Evolutionary conservation across 1,140 invertebrate species (phyloP).

Genomic region (Diabrotica undecimpunctata): DNA sequence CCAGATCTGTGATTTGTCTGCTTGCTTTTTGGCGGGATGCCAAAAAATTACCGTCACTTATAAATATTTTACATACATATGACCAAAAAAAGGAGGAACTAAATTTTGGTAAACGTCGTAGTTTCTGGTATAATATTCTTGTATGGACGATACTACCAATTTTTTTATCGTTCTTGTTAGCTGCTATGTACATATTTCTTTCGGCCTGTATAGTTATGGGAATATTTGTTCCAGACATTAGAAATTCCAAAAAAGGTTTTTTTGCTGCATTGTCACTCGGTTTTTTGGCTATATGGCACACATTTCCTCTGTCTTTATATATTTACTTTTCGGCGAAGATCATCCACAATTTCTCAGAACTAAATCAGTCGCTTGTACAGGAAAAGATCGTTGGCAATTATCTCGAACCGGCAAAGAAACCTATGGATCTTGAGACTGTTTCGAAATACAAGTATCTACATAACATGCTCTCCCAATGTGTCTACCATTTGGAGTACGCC

Average conservation of each 20-base stretch:
- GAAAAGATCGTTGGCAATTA: conserved; percentile 12
- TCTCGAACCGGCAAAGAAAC: conserved; percentile 9
- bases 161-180: neutral
- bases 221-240: conserved; percentile 12
- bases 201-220: conserved; percentile 3
- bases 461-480: conserved; percentile 24
- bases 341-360: conserved; percentile 20
- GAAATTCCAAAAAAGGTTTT: neutral
- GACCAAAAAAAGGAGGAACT: conserved; percentile 20
- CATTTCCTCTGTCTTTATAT: conserved; percentile 22
- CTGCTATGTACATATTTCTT: conserved; percentile 1
- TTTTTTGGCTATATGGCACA: conserved; percentile 26
- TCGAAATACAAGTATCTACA: conserved; percentile 26
- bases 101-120: neutral
- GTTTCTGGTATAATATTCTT: neutral
- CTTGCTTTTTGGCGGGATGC: conserved; percentile 4
- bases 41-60: conserved; percentile 21
- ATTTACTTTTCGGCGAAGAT: conserved; percentile 30
- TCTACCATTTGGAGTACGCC: conserved; percentile 22
- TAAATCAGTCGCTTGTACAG: conserved; percentile 24
- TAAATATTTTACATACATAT: conserved; percentile 21
- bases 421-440: conserved; percentile 16
- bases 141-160: conserved; percentile 14
- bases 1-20: conserved; percentile 15
- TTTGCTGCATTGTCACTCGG: conserved; percentile 18